Percentiles rank a stretch among this genome's conserved stretches.
These are phyloP conservation scores for Trichomycterus rosablanca DNA, from an alignment of 2,113 vertebrate species.

Conservation along the genomic window DNA sequence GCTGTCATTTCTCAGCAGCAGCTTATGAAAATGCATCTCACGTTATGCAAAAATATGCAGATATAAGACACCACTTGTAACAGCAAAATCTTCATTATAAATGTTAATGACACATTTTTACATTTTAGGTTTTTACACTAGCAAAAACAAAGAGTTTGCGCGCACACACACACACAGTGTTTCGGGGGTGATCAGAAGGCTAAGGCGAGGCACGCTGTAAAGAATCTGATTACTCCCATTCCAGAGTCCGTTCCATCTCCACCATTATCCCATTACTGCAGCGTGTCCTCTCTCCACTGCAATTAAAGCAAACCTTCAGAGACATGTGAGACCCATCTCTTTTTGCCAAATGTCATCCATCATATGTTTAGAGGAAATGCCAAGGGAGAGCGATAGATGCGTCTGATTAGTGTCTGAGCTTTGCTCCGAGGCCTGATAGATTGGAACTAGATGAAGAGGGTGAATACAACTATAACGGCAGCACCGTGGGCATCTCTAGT, in stretches of 20 bases:
- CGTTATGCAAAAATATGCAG: slow-evolving; percentile 46
- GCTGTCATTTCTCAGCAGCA: slow-evolving; percentile 25
- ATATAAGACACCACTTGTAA: slow-evolving; percentile 27
- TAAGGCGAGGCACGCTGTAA: slow-evolving; percentile 54
- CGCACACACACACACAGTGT: slow-evolving; percentile 6
- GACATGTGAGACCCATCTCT: slow-evolving; percentile 65
- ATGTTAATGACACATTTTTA: slow-evolving; percentile 37
- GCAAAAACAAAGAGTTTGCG: slow-evolving; percentile 1
- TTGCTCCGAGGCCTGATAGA: slow-evolving; percentile 21
- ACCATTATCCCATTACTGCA: slow-evolving; percentile 74
- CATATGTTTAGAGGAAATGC: slow-evolving; percentile 69
- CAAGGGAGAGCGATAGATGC: slow-evolving; percentile 33
- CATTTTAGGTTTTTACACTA: slow-evolving; percentile 22
- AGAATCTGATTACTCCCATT: slow-evolving; percentile 65
- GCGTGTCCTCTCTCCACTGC: slow-evolving; percentile 71
- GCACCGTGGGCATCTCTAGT: slow-evolving; percentile 26
- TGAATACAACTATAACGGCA: background rate
- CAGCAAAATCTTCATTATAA: slow-evolving; percentile 39
- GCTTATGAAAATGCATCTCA: slow-evolving; percentile 36
- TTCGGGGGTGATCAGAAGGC: slow-evolving; percentile 44
- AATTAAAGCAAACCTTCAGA: slow-evolving; percentile 71
- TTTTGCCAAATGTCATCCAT: slow-evolving; percentile 63
- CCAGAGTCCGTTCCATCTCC: slow-evolving; percentile 64
- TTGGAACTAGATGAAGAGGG: slow-evolving; percentile 5
- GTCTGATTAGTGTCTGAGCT: slow-evolving; percentile 37